Base-by-base conservation (phyloP, 30 jellyfish, hydroid and myxozoan genomes). In the Hydractinia echinata region DNA sequence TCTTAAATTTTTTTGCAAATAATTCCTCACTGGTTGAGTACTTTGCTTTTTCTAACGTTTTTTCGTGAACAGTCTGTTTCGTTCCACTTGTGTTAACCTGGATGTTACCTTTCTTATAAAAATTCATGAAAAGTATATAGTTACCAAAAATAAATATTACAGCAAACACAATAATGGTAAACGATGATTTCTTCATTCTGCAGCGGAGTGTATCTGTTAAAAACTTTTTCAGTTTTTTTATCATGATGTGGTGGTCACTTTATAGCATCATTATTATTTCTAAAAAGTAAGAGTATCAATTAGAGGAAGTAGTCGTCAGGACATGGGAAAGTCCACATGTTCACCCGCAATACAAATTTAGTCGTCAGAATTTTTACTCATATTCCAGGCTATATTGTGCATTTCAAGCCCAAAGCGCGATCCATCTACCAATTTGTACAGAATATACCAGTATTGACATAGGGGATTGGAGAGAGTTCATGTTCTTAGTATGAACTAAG, bases 151-250 rank as follows among this genome's bases (percentile, higher is more conserved):
- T 48, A 74, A 74, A 50, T 48, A 74, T 13, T 8, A 20, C 58
- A 4, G 14, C 83, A 21, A 74, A 49, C 1, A 74, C 5, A 4
- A 49, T 10, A 18, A 74, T 50, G 3, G 54, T 10, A 5, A 13
- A 48, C 5, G 83, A 48, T 18, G 83, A 74, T n/a, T 21, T 50
- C 4, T 74, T 74, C 13, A 20, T 48, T 5, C 83, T 74, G 72
- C 83, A 74, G n/a, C 51, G 5, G 54, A 74, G 51, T 14, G 16
- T 18, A 74, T 74, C 66, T 20, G 70, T 74, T 5, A 50, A 48
- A 13, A 74, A 30, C 66, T 74, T 74, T 74, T 50, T 74, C 83
- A 74, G 51, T 49, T 20, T 74, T 49, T 67, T 54, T 67, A 74
- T 44, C 74, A 64, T 64, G 39, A 6, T 64, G 73, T 5, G 30